Evolutionary conservation across 2,113 vertebrate genomes (phyloP), one percentile per base, ranked within the genome.

Genomic region (Albula goreensis): DNA sequence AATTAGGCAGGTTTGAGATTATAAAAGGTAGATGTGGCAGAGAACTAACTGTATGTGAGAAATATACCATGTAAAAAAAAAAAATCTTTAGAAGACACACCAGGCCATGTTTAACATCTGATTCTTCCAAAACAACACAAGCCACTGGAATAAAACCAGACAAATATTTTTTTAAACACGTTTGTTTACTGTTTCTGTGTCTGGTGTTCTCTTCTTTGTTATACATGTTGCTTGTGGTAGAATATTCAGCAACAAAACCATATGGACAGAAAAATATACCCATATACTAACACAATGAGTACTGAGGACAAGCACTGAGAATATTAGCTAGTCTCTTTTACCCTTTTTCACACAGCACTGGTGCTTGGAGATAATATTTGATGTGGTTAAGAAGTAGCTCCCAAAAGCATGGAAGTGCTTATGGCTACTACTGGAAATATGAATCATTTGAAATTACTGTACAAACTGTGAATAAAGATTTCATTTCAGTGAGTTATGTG

Each of bases 1-100:
- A 88, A 78, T 87, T 56, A 53, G 60, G 49, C 91, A 92, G 88
- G 91, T 89, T 88, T 83, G 81, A 85, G 89, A 81, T 22, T 81
- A 87, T 52, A 9, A 82, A 78, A 56, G 85, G 77, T 85, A 88
- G 92, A 92, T 91, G 87, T 92, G 89, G 90, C 91, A 89, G 77
- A 51, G 88, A 74, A 88, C 87, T 90, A 60, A 90, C 22, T 85
- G 70, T 81, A 19, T 86, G 77, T 88, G 77, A 57, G 80, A 85
- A 85, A 85, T 86, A 15, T 90, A 50, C 85, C 60, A 12, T 84
- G 57, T 84, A 80, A 63, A 81, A 83, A 80, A 63, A 81, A 83
- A 78, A 12, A 49, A 74, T 12, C 50, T 80, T 80, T 80, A n/a
- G 31, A 50, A 22, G 31, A 49, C n/a, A 60, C 48, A 83, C 86